Conservation (phyloP, 2,888 invertebrate genomes). For the Ennomos erosarius region DNA sequence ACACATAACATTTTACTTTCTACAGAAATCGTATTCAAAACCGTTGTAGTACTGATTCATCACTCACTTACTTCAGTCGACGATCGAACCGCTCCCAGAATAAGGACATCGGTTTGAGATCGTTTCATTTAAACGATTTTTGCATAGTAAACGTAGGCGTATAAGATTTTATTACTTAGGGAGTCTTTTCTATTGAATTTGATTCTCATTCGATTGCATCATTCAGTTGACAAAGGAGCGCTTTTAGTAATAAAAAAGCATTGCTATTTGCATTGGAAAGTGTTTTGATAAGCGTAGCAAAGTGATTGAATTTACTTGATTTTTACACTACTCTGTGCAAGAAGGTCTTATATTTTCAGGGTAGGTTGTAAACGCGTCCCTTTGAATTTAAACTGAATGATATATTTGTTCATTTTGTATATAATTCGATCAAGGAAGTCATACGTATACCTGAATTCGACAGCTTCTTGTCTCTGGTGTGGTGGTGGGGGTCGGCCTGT, state of each 20-base stretch:
- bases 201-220: conserved; percentile 48
- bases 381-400: too few species aligned
- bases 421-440: too few species aligned
- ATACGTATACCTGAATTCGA: too few species aligned
- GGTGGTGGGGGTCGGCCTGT: too few species aligned
- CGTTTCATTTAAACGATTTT: conserved; percentile 58
- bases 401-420: too few species aligned
- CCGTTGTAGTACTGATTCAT: too few species aligned
- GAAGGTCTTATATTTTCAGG: too few species aligned
- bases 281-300: conserved; percentile 18
- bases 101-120: conserved; percentile 44
- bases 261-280: conserved; percentile 43
- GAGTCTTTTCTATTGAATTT: conserved; percentile 54
- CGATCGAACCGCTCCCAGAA: conserved; percentile 43
- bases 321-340: not conserved
- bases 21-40: too few species aligned
- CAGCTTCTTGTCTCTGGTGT: too few species aligned
- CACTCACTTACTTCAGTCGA: too few species aligned
- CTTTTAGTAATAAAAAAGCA: conserved; percentile 57
- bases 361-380: too few species aligned
- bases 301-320: conserved; percentile 16
- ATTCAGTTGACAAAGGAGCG: conserved; percentile 52
- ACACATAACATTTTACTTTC: too few species aligned
- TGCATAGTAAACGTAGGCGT: conserved; percentile 73
- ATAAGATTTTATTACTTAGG: conserved; percentile 71